Percentiles rank a stretch among this genome's conserved stretches.
These are phyloP conservation scores for Pterocles gutturalis DNA, from an alignment of 2,113 vertebrate species.

Conservation along the genomic window DNA sequence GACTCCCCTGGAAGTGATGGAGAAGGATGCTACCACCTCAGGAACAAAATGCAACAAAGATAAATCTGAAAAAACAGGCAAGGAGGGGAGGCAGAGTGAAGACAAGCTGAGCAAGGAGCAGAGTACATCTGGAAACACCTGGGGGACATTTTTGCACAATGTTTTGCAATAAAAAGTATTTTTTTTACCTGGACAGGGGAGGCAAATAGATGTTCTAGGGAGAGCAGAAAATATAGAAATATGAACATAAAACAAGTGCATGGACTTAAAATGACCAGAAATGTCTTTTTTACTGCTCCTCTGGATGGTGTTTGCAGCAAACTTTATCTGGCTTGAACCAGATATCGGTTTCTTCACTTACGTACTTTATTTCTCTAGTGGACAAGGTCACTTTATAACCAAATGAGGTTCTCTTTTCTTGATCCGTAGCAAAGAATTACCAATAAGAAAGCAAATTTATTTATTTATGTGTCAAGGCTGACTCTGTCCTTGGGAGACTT, in stretches of 20 bases:
- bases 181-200: background rate
- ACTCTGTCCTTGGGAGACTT: background rate
- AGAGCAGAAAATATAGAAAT: background rate
- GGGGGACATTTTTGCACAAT: background rate
- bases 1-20: rapidly evolving
- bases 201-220: background rate
- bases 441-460: background rate
- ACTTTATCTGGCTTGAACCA: background rate
- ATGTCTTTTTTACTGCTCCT: background rate
- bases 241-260: background rate
- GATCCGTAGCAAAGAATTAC: background rate
- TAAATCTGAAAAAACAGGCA: background rate
- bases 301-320: background rate
- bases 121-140: background rate
- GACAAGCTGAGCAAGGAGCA: background rate
- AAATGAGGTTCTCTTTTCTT: background rate
- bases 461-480: background rate
- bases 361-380: background rate
- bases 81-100: background rate
- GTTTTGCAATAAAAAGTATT: background rate
- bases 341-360: background rate
- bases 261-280: background rate
- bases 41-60: background rate
- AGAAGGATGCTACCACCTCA: rapidly evolving
- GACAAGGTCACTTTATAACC: background rate